Evolutionary conservation across 2,113 vertebrate genomes (phyloP).

Genomic region (Notiomystis cincta): DNA sequence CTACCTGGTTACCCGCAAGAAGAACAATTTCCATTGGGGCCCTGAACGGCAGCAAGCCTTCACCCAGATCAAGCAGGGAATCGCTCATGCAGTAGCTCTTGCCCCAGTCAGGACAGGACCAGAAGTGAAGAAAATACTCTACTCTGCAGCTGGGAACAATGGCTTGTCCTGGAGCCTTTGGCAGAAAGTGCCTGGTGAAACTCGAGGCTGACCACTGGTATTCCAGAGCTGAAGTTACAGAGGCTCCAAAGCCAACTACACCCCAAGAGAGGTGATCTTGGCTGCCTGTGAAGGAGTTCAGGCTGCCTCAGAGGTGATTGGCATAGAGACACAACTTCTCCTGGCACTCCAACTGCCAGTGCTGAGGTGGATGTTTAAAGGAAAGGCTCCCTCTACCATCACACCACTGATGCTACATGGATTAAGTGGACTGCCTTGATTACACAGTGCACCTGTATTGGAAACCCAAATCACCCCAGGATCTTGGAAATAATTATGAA

Average conservation of each 20-base stretch:
- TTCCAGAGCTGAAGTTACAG: neutral
- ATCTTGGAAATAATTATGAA: neutral
- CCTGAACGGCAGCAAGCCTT: neutral
- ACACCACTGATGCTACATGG: fast-evolving
- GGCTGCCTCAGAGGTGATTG: neutral
- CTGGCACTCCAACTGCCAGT: neutral
- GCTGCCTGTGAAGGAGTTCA: neutral
- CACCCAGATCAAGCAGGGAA: neutral
- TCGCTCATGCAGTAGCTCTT: fast-evolving
- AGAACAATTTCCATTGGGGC: neutral
- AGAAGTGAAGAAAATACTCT: neutral
- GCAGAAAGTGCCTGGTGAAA: neutral
- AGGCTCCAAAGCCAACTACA: neutral
- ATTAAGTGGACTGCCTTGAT: neutral
- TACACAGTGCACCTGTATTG: fast-evolving
- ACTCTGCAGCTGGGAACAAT: fast-evolving
- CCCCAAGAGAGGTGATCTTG: neutral
- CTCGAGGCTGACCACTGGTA: fast-evolving
- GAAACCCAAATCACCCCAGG: neutral
- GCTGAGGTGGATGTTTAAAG: neutral
- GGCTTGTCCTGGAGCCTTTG: neutral
- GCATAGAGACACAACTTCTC: neutral
- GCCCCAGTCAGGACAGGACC: neutral
- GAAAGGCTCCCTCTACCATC: neutral
- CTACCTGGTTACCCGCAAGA: fast-evolving